These are phyloP conservation scores for Zaprionus bogoriensis DNA, from an alignment of 2,888 invertebrate genomes.

Conservation along the genomic window DNA sequence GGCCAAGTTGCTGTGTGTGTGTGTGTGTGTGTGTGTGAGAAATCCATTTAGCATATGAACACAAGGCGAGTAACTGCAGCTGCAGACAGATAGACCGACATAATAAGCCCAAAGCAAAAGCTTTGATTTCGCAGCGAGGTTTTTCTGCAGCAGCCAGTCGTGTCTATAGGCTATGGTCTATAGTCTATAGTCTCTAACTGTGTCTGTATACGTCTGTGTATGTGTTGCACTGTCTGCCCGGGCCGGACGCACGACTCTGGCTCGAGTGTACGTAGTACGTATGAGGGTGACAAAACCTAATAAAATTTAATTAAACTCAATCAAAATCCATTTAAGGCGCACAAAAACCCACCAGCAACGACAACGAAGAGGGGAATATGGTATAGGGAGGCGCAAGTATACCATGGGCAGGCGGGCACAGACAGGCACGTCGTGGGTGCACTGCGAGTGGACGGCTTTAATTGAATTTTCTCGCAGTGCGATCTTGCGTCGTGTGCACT, in stretches of 20 bases:
- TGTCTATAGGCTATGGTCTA: neutral
- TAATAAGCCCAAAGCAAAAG: constrained; percentile 66
- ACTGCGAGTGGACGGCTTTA: constrained; percentile 55
- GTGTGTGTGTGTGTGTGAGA: constrained; percentile 4
- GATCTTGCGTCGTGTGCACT: constrained; percentile 23
- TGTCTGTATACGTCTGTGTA: neutral
- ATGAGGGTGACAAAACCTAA: constrained; percentile 82
- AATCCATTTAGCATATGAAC: constrained; percentile 53
- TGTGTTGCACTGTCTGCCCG: neutral
- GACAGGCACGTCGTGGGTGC: constrained; percentile 42
- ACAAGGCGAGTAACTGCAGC: constrained; percentile 38
- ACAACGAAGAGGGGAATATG: constrained; percentile 5
- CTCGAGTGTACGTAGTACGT: constrained; percentile 30
- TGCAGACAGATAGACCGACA: constrained; percentile 15
- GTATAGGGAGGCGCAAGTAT: neutral
- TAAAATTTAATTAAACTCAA: constrained; percentile 83
- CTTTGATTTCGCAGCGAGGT: constrained; percentile 59
- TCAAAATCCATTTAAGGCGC: constrained; percentile 81
- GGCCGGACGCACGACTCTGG: constrained; percentile 59
- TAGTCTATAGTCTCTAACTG: neutral
- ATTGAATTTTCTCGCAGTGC: constrained; percentile 56
- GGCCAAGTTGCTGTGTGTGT: constrained; percentile 2
- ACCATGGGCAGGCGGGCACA: neutral
- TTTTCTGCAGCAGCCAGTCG: constrained; percentile 11
- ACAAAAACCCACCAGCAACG: constrained; percentile 37